phyloP scores from a whole-genome alignment of 2,888 invertebrate species.

The Tinea semifulvella region DNA sequence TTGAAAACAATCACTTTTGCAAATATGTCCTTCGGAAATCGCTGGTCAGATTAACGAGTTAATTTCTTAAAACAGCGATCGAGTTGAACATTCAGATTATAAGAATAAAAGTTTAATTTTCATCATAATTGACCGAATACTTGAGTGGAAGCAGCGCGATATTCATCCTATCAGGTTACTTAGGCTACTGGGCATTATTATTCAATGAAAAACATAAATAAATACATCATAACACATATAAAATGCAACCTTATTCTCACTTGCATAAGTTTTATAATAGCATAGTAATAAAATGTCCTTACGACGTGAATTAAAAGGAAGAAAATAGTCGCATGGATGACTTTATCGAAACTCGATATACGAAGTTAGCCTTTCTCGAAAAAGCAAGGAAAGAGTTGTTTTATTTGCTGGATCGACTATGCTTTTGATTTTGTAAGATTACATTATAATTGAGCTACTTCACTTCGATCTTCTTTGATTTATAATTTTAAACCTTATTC shows the following conservation, averaged over 20 bases:
- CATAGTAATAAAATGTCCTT: constrained; percentile 25
- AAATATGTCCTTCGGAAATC: too few species aligned
- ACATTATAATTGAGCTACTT: too few species aligned
- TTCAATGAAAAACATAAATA: constrained; percentile 24
- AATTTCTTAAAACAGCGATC: neutral
- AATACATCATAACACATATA: neutral
- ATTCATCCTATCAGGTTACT: constrained; percentile 63
- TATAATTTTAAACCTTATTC: too few species aligned
- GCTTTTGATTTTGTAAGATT: neutral
- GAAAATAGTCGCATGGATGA: constrained; percentile 64
- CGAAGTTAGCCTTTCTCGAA: constrained; percentile 54
- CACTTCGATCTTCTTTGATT: too few species aligned
- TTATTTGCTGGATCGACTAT: constrained; percentile 57
- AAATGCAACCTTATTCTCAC: constrained; percentile 23
- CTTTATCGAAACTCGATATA: constrained; percentile 65
- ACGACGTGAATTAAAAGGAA: constrained; percentile 36
- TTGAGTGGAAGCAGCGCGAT: constrained; percentile 57
- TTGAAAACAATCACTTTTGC: too few species aligned
- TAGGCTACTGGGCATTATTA: constrained; percentile 62
- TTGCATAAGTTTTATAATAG: constrained; percentile 24
- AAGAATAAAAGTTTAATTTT: constrained; percentile 50
- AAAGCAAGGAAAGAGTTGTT: constrained; percentile 54
- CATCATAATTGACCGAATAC: constrained; percentile 62
- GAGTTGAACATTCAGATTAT: constrained; percentile 36
- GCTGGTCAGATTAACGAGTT: too few species aligned